A percentile compares a stretch with the other conserved stretches of the same genome.
Evolutionary conservation across 2,113 vertebrate genomes (phyloP).

Genomic region (Aphelocoma coerulescens): DNA sequence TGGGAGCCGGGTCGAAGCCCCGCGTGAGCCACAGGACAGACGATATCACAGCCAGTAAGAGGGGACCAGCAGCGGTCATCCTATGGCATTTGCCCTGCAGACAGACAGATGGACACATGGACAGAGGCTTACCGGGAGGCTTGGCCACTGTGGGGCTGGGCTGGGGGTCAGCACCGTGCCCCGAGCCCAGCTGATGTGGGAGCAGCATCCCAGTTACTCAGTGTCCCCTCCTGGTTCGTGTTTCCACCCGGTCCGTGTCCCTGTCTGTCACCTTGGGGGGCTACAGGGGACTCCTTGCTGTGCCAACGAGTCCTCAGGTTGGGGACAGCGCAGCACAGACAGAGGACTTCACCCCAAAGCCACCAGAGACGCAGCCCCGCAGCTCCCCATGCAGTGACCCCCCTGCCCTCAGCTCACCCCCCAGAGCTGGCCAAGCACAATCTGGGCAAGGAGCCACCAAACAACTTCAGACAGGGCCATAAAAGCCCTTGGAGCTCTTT

Average conservation of each 20-base stretch:
- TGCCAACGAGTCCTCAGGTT: fast-evolving
- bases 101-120: neutral
- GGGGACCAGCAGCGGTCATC: constrained; percentile 99
- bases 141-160: fast-evolving
- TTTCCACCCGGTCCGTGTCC: neutral
- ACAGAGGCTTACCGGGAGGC: neutral
- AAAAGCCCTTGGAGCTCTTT: neutral
- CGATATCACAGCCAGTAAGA: constrained; percentile 99
- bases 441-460: neutral
- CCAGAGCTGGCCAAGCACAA: neutral
- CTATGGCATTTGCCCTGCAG: constrained; percentile 98
- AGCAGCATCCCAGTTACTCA: neutral
- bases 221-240: too few relatives aligned
- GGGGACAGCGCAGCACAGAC: fast-evolving
- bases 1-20: constrained; percentile 84
- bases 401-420: fast-evolving
- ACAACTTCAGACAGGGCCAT: neutral
- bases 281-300: neutral
- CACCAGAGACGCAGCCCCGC: fast-evolving
- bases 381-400: neutral
- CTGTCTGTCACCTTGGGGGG: neutral
- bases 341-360: neutral
- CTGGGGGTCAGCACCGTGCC: neutral
- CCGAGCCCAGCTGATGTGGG: fast-evolving
- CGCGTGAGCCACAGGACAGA: constrained; percentile 88